phyloP scores from a whole-genome alignment of 2,797 vertebrate genomes.

The Furcifer pardalis region DNA sequence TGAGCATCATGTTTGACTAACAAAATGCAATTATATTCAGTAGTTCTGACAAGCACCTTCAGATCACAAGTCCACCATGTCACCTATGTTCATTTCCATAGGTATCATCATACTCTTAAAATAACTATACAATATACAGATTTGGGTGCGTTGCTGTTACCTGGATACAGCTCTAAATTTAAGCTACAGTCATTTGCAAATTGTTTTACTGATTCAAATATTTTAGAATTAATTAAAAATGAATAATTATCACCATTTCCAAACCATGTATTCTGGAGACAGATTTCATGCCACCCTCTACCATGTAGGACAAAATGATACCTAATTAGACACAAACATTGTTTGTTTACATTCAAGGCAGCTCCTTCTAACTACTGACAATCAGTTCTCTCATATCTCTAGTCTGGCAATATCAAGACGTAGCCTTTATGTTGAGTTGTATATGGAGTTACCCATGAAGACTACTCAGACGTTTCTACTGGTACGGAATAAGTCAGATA shows the following conservation, averaged over 20 bases:
- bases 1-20: background rate
- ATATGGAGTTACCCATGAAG: background rate
- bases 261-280: background rate
- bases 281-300: background rate
- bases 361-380: background rate
- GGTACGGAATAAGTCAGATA: background rate
- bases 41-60: background rate
- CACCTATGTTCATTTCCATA: slow-evolving; percentile 27
- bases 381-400: background rate
- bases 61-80: slow-evolving; percentile 18
- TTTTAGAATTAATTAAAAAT: slow-evolving; percentile 27
- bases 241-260: background rate
- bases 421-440: background rate
- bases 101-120: slow-evolving; percentile 21
- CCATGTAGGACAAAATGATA: background rate
- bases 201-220: background rate
- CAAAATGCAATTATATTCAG: slow-evolving; percentile 3
- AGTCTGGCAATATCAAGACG: background rate
- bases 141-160: background rate
- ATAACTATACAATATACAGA: slow-evolving; percentile 6
- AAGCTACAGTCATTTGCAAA: fast-evolving
- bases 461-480: background rate
- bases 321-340: background rate
- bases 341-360: background rate
- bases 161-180: background rate